Evolutionary conservation across 2,113 vertebrate genomes (phyloP).

Genomic region (Pelmatolapia mariae): DNA sequence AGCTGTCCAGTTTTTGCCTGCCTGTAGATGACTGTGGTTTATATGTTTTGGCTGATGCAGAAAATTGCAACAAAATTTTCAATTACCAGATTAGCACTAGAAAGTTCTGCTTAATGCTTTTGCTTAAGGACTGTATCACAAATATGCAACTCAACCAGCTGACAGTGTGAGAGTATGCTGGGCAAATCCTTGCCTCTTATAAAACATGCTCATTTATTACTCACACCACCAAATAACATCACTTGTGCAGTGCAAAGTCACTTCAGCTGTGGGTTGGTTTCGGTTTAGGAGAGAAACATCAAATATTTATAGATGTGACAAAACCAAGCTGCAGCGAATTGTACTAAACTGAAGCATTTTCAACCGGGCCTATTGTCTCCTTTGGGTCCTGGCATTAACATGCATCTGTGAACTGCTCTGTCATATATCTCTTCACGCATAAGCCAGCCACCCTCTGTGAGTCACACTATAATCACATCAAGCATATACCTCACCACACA

Average conservation of each 20-base stretch:
- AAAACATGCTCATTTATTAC: constrained; percentile 13
- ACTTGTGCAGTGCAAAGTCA: constrained; percentile 4
- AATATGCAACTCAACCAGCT: background rate
- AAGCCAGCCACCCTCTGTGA: constrained; percentile 23
- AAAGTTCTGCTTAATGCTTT: background rate
- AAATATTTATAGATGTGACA: constrained; percentile 18
- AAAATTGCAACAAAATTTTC: background rate
- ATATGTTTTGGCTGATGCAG: background rate
- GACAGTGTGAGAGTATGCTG: background rate
- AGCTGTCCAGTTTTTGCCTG: constrained; percentile 26
- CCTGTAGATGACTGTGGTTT: constrained; percentile 4
- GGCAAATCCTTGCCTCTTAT: background rate
- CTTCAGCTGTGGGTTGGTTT: constrained; percentile 9
- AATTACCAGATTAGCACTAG: background rate
- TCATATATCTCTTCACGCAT: constrained; percentile 22
- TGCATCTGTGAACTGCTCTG: constrained; percentile 34
- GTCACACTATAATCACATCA: constrained; percentile 28
- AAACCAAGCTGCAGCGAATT: background rate
- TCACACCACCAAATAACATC: background rate
- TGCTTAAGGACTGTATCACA: background rate
- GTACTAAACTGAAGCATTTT: background rate
- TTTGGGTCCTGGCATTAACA: constrained; percentile 34
- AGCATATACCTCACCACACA: background rate
- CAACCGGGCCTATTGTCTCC: constrained; percentile 6
- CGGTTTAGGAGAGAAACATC: background rate